These are phyloP conservation scores for Lasioglossum villosulum DNA, from an alignment of 2,888 invertebrate species.

Conservation along the genomic window DNA sequence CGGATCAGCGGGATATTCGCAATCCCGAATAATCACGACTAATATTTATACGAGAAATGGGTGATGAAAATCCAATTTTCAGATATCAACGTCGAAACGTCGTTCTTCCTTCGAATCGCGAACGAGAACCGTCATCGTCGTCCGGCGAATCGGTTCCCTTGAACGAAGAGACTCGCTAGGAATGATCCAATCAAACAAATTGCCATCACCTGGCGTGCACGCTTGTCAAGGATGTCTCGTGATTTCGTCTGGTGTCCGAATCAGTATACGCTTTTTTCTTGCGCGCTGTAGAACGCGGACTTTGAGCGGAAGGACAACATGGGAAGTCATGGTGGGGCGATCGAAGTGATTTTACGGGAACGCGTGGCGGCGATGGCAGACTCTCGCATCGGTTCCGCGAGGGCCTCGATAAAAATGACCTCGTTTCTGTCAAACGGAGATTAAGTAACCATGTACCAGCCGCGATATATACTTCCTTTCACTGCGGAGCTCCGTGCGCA, in stretches of 20 bases:
- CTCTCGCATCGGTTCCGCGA: conserved; percentile 41
- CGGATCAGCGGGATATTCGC: not conserved
- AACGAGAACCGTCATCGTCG: not conserved
- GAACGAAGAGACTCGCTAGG: not conserved
- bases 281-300: too few relatives aligned
- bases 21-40: not conserved
- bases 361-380: conserved; percentile 29
- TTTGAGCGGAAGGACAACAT: not conserved
- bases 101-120: not conserved
- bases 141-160: not conserved
- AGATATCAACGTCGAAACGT: too few relatives aligned
- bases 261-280: not conserved
- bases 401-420: conserved; percentile 79
- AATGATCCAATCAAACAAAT: not conserved
- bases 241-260: not conserved
- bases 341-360: conserved; percentile 51
- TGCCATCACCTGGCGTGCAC: not conserved
- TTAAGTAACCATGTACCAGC: conserved; percentile 78
- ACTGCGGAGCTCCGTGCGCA: conserved; percentile 68
- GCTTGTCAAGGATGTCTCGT: not conserved
- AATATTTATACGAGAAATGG: not conserved
- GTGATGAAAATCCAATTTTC: too few relatives aligned
- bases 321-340: not conserved
- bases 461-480: conserved; percentile 78
- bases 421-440: conserved; percentile 80